Base-by-base conservation (phyloP, 2,113 vertebrate species). In the Lophotis ruficrista region DNA sequence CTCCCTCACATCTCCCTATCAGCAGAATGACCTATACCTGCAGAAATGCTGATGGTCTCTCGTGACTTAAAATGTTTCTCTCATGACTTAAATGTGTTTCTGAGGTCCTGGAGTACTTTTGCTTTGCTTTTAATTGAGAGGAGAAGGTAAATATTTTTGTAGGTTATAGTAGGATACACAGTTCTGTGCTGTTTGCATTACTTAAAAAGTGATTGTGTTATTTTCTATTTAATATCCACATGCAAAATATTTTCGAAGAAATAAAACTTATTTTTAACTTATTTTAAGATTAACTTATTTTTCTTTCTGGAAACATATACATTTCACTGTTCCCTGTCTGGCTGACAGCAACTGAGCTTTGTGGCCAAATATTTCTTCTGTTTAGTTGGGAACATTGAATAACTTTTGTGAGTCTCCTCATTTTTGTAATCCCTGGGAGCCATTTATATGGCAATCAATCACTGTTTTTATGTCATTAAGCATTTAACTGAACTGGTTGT, bases 391-490 rank as follows among this genome's bases (percentile, higher is more conserved):
- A 94, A 35, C 25, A 3, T 0, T 50, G 70, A 69, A 30, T 79
- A 91, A 92, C 31, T 96, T 91, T 54, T 66, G 58, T 25, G 83
- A 69, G 50, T 66, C 81, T 43, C 79, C 64, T 83, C 71, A 54
- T 93, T 95, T 96, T 73, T 89, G 72, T 91, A 89, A 72, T 95
- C 81, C 89, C 92, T 82, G 9, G 93, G 95, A 95, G 83, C 85
- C 88, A 43, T 92, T 96, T 94, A 95, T 96, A 92, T 87, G 96
- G 87, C 94, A 89, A 92, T 97, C 94, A 93, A 89, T 94, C 92
- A 96, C 91, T 91, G 77, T n/a, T 92, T 94, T 95, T 92, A 69
- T 93, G 94, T 89, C 92, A 91, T 94, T 96, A 92, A 83, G 81
- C 83, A 83, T 96, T 96, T 94, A 96, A 91, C 87, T 77, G 87